Evolutionary conservation across 2,113 vertebrate genomes (phyloP).

Genomic region (Syrrhaptes paradoxus): DNA sequence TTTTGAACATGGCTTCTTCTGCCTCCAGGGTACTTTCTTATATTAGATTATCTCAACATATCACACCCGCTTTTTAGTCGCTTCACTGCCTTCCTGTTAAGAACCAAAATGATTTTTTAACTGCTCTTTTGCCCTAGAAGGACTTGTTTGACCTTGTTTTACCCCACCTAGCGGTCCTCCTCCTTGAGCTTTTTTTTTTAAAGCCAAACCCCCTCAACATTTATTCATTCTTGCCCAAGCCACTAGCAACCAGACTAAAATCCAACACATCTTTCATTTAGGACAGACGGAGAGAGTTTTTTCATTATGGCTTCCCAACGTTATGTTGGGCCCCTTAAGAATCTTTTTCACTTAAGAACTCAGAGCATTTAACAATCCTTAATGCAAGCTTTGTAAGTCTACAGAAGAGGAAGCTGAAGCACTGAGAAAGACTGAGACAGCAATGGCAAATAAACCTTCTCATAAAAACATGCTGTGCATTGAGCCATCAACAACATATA

Average conservation of each 20-base stretch:
- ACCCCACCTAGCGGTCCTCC: neutral
- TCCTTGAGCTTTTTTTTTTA: neutral
- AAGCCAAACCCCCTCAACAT: neutral
- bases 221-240: neutral
- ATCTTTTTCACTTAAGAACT: neutral
- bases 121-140: constrained; percentile 18
- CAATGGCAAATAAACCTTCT: neutral
- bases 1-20: constrained; percentile 18
- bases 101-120: constrained; percentile 32
- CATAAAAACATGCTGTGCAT: neutral
- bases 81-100: constrained; percentile 43
- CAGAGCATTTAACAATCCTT: neutral
- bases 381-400: neutral
- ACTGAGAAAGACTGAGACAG: neutral
- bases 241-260: neutral
- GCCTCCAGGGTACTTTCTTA: constrained; percentile 30
- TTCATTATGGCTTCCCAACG: neutral
- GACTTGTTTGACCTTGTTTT: constrained; percentile 10
- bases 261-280: neutral
- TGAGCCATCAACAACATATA: neutral
- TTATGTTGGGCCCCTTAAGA: rapidly evolving
- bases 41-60: constrained; percentile 48
- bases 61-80: constrained; percentile 22
- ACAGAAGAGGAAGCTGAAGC: neutral
- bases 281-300: neutral